These are phyloP conservation scores for Heliconius melpomene DNA, from an alignment of 1,140 invertebrate genomes.

Conservation along the genomic window DNA sequence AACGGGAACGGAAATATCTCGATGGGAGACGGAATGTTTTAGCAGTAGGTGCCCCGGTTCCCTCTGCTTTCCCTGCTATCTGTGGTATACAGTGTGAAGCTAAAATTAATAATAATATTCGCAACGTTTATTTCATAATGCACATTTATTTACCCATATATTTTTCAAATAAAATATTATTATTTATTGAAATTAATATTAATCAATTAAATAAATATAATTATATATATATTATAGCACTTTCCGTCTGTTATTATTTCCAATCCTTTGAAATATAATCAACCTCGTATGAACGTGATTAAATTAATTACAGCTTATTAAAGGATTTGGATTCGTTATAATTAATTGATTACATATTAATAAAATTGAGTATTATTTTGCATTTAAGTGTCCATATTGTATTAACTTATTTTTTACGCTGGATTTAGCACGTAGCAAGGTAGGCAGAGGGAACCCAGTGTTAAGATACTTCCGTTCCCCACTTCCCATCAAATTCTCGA, in stretches of 20 bases:
- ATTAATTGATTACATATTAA: constrained; percentile 1
- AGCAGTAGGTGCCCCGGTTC: no score
- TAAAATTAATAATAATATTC: not conserved
- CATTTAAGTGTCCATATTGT: not conserved
- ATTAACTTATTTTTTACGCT: not conserved
- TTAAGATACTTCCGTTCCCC: no score
- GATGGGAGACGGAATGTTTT: no score
- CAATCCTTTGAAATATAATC: not conserved
- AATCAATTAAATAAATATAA: not conserved
- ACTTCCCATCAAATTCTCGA: no score
- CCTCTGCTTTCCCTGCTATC: no score
- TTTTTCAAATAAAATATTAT: not conserved
- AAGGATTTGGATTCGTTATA: not conserved
- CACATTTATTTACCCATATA: not conserved
- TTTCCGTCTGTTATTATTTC: not conserved
- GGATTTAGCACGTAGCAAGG: no score
- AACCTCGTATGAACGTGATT: not conserved
- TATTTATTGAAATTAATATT: constrained; percentile 2
- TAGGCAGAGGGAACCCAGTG: no score
- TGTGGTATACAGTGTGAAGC: not conserved
- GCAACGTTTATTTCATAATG: not conserved
- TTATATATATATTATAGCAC: not conserved
- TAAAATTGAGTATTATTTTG: not conserved
- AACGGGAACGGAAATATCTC: no score
- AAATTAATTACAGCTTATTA: constrained; percentile 7